phyloP scores from a whole-genome alignment of 2,888 invertebrate genomes.

The Calameuta filiformis region DNA sequence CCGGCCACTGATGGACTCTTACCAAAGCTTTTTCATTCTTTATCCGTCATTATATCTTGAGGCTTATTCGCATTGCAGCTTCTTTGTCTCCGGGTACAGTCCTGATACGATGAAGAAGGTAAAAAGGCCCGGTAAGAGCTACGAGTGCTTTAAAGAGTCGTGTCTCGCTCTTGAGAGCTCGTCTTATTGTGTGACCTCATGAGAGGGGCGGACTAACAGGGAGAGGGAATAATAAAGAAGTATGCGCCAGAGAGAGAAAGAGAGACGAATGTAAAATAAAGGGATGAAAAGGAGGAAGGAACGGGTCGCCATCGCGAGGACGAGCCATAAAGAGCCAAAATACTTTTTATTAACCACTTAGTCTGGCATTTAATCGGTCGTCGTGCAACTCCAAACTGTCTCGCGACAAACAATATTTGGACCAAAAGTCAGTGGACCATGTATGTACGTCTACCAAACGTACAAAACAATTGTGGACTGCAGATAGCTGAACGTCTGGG shows the following conservation, averaged over 20 bases:
- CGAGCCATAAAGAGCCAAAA: neutral
- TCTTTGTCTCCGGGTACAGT: neutral
- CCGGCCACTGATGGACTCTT: neutral
- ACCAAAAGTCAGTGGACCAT: too few species aligned
- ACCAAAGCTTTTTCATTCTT: neutral
- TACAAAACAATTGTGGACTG: too few species aligned
- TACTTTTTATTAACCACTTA: neutral
- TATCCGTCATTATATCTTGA: neutral
- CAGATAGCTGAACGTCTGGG: too few species aligned
- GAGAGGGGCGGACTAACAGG: neutral
- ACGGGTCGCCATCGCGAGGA: neutral
- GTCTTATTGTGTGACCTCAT: neutral
- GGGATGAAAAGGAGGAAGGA: neutral
- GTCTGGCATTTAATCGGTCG: too few species aligned
- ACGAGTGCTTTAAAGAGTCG: neutral
- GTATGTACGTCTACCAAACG: too few species aligned
- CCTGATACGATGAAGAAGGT: neutral
- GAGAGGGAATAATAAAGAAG: neutral
- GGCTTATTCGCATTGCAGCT: neutral
- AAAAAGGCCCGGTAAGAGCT: conserved; percentile 1
- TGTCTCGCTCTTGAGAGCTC: conserved; percentile 1
- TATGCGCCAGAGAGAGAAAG: neutral
- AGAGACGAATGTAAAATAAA: neutral
- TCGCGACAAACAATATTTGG: too few species aligned
- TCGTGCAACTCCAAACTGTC: too few species aligned